Base-by-base conservation (phyloP, 2,888 invertebrate genomes). In the Andrena flavipes region DNA sequence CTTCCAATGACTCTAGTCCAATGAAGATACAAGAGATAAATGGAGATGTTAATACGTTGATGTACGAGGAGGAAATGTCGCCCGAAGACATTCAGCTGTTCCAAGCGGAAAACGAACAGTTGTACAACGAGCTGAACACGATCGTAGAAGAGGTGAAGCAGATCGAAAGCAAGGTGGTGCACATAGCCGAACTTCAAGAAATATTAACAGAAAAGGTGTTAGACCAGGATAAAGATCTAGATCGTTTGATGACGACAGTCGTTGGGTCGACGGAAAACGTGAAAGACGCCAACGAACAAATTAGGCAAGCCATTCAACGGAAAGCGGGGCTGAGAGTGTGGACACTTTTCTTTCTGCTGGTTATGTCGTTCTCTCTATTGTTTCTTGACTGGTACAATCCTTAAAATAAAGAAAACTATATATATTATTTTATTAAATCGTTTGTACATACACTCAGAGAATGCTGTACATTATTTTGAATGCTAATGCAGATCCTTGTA, bases 321-420 rank as follows among this genome's bases (percentile, higher is more conserved):
- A 99, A 99, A 94, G 99, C 99, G 0, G 98, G 99, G 0, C 96
- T 99, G 54, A 95, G 99, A 89, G 98, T 99, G 16, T 99, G 98
- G 96, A 96, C 99, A 75, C 95, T 99, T 35, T 99, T 99, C 94
- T 99, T 99, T 93, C 95, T 99, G 73, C 95, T 99, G 88, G 98
- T 99, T 54, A 97, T 99, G 96, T 98, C 99, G 54, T 98, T 99
- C 93, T 97, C 99, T 26, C 95, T 99, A 70, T 95, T 99, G 10
- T 99, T 99, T 94, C 95, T 99, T 71, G 99, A 99, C 95, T 99
- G 99, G 99, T 99, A 99, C 94, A 99, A 99, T 95, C 97, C 97
- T 92, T 97, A 95, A 95, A 89, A 69, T 54, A 77, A 75, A 74
- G 8, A 42, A 42, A 62, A 62, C 3, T 20, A 54, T 59, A 56